phyloP scores from a whole-genome alignment of 2,888 invertebrate genomes.

The Saturnia japonica region DNA sequence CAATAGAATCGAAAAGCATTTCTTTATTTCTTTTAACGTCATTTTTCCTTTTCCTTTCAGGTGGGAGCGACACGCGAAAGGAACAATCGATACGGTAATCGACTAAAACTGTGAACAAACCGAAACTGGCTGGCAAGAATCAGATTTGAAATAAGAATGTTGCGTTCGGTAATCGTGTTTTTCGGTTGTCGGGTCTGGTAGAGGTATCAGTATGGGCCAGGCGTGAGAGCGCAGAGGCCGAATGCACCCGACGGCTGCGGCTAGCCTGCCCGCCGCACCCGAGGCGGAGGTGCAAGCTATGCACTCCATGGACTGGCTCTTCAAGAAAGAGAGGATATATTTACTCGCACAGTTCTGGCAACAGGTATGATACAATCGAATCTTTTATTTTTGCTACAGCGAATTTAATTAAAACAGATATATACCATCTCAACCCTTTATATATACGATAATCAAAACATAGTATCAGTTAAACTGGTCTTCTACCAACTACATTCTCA shows the following conservation, averaged over 20 bases:
- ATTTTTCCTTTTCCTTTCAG: slow-evolving; percentile 70
- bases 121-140: slow-evolving; percentile 21
- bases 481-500: too few species aligned
- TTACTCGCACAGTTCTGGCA: slow-evolving; percentile 97
- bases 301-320: slow-evolving; percentile 98
- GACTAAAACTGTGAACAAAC: slow-evolving; percentile 10
- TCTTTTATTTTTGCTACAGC: not conserved
- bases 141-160: slow-evolving; percentile 32
- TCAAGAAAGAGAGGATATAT: slow-evolving; percentile 97
- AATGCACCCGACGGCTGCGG: slow-evolving; percentile 89
- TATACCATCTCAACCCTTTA: not conserved
- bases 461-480: too few species aligned
- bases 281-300: slow-evolving; percentile 96
- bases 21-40: slow-evolving; percentile 59
- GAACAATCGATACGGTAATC: slow-evolving; percentile 53
- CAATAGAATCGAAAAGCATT: slow-evolving; percentile 73
- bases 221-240: slow-evolving; percentile 73
- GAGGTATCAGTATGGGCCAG: slow-evolving; percentile 60
- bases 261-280: slow-evolving; percentile 89
- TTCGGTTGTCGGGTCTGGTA: slow-evolving; percentile 32
- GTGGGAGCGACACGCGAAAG: slow-evolving; percentile 63
- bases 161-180: slow-evolving; percentile 27
- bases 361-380: slow-evolving; percentile 86
- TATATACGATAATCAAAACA: not conserved
- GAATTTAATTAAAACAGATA: not conserved